These are phyloP conservation scores for Dendrolimus houi DNA, from an alignment of 2,888 invertebrate genomes.

Conservation along the genomic window DNA sequence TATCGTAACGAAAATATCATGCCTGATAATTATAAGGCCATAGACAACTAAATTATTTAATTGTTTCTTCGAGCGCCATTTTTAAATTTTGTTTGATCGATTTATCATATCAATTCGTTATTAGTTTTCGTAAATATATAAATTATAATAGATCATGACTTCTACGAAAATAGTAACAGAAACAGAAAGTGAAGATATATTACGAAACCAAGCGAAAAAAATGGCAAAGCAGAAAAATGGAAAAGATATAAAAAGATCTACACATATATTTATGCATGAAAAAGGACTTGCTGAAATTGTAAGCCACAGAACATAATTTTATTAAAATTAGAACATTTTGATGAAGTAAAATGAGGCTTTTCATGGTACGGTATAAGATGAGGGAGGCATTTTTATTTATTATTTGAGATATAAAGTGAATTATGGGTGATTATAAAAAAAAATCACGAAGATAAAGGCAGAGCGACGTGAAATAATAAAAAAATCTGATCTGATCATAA, in stretches of 20 bases:
- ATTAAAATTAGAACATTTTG: too few species aligned
- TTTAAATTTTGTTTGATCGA: constrained; percentile 32
- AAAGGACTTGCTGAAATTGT: constrained; percentile 75
- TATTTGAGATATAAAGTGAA: too few species aligned
- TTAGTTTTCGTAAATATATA: constrained; percentile 5
- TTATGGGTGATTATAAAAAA: too few species aligned
- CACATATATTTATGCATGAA: constrained; percentile 77
- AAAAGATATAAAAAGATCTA: constrained; percentile 36
- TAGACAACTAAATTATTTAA: background rate
- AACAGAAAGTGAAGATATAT: constrained; percentile 38
- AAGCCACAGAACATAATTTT: constrained; percentile 14
- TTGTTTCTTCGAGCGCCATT: constrained; percentile 24
- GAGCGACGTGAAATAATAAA: too few species aligned
- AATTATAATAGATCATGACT: constrained; percentile 6
- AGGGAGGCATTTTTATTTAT: too few species aligned
- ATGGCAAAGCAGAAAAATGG: constrained; percentile 39
- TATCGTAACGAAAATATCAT: too few species aligned
- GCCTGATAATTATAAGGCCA: background rate
- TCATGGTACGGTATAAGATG: too few species aligned
- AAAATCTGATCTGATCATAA: too few species aligned
- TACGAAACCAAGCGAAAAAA: constrained; percentile 55
- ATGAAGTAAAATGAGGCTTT: too few species aligned
- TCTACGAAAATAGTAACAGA: constrained; percentile 19
- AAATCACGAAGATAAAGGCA: too few species aligned
- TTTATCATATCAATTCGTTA: constrained; percentile 9